Evolutionary conservation across 2,797 vertebrate species (phyloP).

Genomic region (Gymnodraco acuticeps): DNA sequence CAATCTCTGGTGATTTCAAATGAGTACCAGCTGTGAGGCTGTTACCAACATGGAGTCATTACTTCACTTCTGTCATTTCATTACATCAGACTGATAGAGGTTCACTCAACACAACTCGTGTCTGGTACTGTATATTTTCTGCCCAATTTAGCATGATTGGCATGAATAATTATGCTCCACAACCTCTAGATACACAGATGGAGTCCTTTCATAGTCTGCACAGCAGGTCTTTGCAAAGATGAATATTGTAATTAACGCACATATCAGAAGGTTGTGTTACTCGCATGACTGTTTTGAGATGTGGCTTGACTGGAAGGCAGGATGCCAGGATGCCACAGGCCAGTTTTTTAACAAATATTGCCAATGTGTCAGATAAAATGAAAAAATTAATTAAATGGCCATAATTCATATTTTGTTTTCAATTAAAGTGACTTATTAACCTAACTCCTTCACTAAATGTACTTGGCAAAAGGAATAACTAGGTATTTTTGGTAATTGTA

Average conservation of each 20-base stretch:
- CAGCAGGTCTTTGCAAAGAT: neutral
- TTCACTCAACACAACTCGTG: conserved; percentile 47
- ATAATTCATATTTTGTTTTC: no score
- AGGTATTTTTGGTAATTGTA: no score
- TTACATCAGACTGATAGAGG: conserved; percentile 53
- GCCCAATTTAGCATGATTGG: conserved; percentile 66
- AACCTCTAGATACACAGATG: conserved; percentile 55
- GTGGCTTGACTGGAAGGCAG: neutral
- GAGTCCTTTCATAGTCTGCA: conserved; percentile 10
- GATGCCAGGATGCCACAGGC: no score
- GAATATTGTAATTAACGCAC: neutral
- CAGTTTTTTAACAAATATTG: no score
- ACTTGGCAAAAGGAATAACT: no score
- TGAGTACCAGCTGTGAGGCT: conserved; percentile 64
- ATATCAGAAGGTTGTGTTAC: neutral
- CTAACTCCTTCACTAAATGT: no score
- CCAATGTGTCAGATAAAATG: no score
- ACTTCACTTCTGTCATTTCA: conserved; percentile 48
- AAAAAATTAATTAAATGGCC: no score
- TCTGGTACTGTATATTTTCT: conserved; percentile 51
- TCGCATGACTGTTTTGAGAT: neutral
- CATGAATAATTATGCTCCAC: conserved; percentile 41
- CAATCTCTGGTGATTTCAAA: conserved; percentile 58
- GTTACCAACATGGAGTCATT: conserved; percentile 56
- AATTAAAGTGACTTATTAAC: no score